Base-by-base conservation (phyloP, 2,113 vertebrate genomes). In the Calidris pugnax region DNA sequence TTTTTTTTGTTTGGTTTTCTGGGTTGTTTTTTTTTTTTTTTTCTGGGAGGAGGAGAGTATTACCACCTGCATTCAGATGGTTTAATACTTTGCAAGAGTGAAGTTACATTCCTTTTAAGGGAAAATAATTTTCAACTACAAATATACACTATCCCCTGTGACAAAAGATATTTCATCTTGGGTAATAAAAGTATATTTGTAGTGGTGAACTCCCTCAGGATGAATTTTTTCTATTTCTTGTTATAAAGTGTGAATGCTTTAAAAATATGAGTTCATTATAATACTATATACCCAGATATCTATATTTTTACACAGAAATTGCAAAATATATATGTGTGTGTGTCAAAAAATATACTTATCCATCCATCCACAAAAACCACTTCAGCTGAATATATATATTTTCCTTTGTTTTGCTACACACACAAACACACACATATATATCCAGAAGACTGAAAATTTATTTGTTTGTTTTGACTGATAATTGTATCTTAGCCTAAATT, bases 351-450 rank as follows among this genome's bases (percentile, higher is more conserved):
- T 22, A 37, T 3, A 7, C 18, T 56, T 7, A 50, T 64, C 43
- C 35, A 69, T 57, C 23, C 23, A 39, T 21, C 12, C 8, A 50
- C 24, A 78, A 80, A 77, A 81, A 15, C 0, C 10, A 22, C 7
- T 66, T 41, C 16, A 69, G n/a, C 41, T 56, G 7, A 69, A 62
- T 57, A 51, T 9, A 37, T 74, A 26, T 20, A 19, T 64, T 28
- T 47, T 76, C 21, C 17, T 72, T 82, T 37, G 7, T 6, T n/a
- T 67, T 56, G 16, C 14, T 59, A 14, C 21, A 64, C 45, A 63
- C 6, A 13, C 1, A n/a, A 1, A 20, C 1, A 45, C 2, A 24
- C 5, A 17, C 4, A 4, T 33, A 22, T 6, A 33, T 14, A 57
- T 56, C 4, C 5, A 50, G 28, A 83, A 60, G 12, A 50, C 28